Conservation (phyloP, 2,113 vertebrate species). For the Podilymbus podiceps region DNA sequence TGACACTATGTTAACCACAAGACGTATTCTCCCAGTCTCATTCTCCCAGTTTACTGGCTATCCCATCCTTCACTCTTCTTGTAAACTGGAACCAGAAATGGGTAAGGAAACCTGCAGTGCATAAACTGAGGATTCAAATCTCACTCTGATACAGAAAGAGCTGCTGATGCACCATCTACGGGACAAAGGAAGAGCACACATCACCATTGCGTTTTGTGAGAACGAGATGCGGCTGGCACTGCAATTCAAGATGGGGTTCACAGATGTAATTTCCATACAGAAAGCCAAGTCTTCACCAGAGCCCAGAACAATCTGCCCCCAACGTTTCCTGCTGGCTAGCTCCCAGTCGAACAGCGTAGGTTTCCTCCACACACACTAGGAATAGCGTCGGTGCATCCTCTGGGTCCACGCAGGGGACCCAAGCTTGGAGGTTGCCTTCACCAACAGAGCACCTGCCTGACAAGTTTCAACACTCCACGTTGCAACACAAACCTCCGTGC, state of each 20-base stretch:
- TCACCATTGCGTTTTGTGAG: not conserved
- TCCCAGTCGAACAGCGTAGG: rapidly evolving
- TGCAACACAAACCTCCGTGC: not conserved
- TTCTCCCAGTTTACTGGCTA: not conserved
- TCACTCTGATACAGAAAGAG: not conserved
- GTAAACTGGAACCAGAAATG: not conserved
- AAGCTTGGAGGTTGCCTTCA: not conserved
- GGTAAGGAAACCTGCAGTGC: not conserved
- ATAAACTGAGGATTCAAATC: not conserved
- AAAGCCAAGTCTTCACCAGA: not conserved
- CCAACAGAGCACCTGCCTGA: not conserved
- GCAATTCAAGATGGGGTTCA: not conserved
- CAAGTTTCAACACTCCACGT: not conserved
- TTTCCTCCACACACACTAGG: not conserved
- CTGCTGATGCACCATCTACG: not conserved
- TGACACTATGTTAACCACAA: not conserved
- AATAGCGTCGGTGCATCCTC: rapidly evolving
- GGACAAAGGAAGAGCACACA: not conserved
- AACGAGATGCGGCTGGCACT: not conserved
- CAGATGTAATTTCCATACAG: not conserved
- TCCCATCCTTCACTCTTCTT: not conserved
- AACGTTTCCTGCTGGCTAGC: not conserved
- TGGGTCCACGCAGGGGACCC: not conserved
- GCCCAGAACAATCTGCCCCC: not conserved
- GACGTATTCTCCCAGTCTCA: no score